Evolutionary conservation across 2,888 invertebrate species (phyloP), one percentile per base, ranked within the genome.

Genomic region (Glaucopsyche alexis): DNA sequence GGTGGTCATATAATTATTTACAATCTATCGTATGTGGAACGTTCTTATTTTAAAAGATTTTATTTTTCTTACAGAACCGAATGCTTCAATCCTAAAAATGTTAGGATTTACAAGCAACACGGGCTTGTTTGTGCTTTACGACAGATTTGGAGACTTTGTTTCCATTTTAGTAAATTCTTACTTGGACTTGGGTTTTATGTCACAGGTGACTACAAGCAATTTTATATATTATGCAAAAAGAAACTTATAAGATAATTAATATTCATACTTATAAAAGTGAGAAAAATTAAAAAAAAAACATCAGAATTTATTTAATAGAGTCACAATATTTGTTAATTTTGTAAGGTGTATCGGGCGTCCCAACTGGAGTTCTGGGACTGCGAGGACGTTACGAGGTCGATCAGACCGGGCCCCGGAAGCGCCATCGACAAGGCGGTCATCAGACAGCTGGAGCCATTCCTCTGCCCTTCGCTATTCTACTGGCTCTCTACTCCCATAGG

Each of bases 141-240:
- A 90, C 9, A 87, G 86, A 72, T 79, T 93, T 69, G 85, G 90
- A 0, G 90, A 93, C 50, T 89, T 90, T 65, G 77, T 91, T 1
- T 87, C 84, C 0, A 86, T 89, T 0, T 79, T 94, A 1, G 80
- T 92, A 45, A 90, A 93, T 80, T 93, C 93, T 0, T 93, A 91
- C 77, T 88, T 86, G 81, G 93, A 93, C 77, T 86, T 85, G 47
- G 90, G 88, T 0, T 94, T 93, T 71, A 91, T 93, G 90, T 87
- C 83, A 73, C 90, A 93, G 86, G 93, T 93, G 79, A 76, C 69
- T 72, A 19, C 5, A 14, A 6, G 13, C 6, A 11, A 13, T 47
- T 55, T 55, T 8, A 16, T 55, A 55, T 55, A 19, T 55, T 5
- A n/a, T n/a, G n/a, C n/a, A 5, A 55, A 1, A 11, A 19, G 9